phyloP scores from a whole-genome alignment of 2,113 vertebrate genomes.

The Rhegmatorhina hoffmannsi region DNA sequence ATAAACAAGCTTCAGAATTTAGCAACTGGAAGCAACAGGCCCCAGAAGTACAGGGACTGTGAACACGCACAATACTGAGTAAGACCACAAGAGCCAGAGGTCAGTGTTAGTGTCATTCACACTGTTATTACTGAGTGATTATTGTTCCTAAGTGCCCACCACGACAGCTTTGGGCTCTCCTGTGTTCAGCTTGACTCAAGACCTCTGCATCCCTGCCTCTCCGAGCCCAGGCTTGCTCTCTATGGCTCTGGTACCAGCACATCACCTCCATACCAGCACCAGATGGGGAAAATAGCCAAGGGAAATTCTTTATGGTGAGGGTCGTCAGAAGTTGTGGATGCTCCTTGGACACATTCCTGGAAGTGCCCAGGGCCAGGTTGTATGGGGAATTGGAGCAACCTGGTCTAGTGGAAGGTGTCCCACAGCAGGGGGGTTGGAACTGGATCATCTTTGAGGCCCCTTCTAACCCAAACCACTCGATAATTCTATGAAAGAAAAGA shows the following conservation, averaged over 20 bases:
- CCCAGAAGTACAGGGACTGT: neutral
- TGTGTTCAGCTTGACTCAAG: neutral
- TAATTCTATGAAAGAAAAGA: neutral
- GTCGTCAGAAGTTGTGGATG: neutral
- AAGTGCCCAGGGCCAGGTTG: neutral
- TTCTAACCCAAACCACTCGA: neutral
- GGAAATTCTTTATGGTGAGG: neutral
- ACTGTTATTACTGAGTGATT: accelerated
- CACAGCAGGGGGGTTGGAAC: accelerated
- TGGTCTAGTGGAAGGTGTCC: neutral
- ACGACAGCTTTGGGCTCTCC: neutral
- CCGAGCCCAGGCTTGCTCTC: neutral
- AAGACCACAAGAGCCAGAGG: neutral
- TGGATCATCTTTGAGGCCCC: neutral
- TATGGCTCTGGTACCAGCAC: neutral
- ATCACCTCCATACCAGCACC: neutral
- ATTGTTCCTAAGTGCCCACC: neutral
- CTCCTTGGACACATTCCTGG: too few species aligned
- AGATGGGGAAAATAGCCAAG: neutral
- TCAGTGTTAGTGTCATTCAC: neutral
- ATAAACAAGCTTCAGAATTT: neutral
- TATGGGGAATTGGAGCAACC: neutral
- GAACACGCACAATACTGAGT: accelerated
- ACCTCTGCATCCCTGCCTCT: neutral
- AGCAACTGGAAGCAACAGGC: neutral